phyloP scores from a whole-genome alignment of 2,113 vertebrate species.

The Calonectris borealis region DNA sequence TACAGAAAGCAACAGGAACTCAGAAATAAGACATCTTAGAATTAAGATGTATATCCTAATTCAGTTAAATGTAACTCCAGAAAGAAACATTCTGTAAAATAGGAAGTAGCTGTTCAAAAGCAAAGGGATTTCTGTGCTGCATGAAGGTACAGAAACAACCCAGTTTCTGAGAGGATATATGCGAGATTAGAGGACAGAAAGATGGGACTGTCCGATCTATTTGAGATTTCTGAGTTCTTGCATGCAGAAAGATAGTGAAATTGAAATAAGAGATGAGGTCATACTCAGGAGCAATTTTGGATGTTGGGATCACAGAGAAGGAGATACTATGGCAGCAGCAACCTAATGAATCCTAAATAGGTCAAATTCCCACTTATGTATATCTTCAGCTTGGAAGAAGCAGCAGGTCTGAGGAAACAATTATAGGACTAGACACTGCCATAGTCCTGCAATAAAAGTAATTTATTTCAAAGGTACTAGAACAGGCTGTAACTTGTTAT shows the following conservation, averaged over 20 bases:
- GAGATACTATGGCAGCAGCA: background rate
- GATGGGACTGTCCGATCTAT: background rate
- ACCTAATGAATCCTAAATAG: background rate
- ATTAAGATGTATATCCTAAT: background rate
- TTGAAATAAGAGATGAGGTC: background rate
- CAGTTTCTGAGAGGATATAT: background rate
- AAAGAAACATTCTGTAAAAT: background rate
- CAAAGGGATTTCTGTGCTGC: background rate
- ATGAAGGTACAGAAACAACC: rapidly evolving
- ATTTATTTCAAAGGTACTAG: background rate
- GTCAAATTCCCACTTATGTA: background rate
- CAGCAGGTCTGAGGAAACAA: background rate
- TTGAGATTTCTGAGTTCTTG: background rate
- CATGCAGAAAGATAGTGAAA: background rate
- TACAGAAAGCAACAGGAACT: background rate
- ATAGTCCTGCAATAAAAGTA: background rate
- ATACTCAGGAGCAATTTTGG: background rate
- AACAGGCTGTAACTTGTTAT: background rate
- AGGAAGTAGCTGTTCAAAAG: background rate
- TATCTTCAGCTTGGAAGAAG: background rate
- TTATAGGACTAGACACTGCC: background rate
- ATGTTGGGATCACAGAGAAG: background rate
- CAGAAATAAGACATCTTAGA: background rate
- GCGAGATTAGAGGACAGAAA: background rate
- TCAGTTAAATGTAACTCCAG: background rate